A percentile compares a stretch with the other conserved stretches of the same genome.
phyloP scores from a whole-genome alignment of 2,113 vertebrate species.

The Pontoporia blainvillei region DNA sequence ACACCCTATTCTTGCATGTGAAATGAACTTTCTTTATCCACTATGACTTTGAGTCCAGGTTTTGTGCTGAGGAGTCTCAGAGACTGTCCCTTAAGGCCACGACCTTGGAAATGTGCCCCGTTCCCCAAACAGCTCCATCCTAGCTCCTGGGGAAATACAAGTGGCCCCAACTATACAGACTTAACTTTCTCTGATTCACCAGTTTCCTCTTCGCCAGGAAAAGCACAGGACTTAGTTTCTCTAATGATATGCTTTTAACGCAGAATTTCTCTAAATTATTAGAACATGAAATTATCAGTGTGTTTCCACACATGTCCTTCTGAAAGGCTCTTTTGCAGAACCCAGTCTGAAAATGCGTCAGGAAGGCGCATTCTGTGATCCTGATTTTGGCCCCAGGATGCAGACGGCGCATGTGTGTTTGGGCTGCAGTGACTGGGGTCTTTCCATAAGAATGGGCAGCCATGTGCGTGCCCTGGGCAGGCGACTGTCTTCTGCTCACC shows the following conservation, averaged over 20 bases:
- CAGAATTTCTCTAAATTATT: neutral
- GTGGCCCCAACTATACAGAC: neutral
- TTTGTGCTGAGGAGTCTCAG: neutral
- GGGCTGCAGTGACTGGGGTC: rapidly evolving
- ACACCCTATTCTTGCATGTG: neutral
- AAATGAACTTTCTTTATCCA: neutral
- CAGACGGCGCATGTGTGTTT: rapidly evolving
- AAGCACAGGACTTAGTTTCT: neutral
- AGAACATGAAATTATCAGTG: neutral
- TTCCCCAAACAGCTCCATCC: neutral
- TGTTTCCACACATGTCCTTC: neutral
- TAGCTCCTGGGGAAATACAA: neutral
- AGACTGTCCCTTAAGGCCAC: no score
- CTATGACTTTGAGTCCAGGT: neutral
- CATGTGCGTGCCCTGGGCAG: neutral
- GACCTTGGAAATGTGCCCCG: no score
- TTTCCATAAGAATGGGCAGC: neutral
- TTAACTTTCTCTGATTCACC: neutral
- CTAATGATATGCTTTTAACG: neutral
- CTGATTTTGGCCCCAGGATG: neutral
- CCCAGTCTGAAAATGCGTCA: neutral
- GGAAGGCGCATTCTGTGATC: rapidly evolving
- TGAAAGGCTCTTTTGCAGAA: neutral
- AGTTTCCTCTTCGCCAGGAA: neutral
- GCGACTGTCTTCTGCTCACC: neutral